Conservation (phyloP, 2,888 invertebrate genomes). For the Drosophila recens region DNA sequence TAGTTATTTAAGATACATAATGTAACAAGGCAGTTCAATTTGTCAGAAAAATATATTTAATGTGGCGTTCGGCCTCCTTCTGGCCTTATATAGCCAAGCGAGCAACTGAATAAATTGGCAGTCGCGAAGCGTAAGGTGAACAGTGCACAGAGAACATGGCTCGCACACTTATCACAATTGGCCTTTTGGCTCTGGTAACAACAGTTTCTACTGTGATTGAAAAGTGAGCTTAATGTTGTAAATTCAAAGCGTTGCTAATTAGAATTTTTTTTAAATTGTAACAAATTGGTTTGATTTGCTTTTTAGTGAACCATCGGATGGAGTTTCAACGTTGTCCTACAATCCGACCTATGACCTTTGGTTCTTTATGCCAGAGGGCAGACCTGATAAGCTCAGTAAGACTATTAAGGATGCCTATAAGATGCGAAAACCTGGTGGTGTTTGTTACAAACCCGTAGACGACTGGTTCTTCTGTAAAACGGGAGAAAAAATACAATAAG, state of each 20-base stretch:
- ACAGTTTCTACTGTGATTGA: not conserved
- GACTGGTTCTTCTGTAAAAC: conserved; percentile 54
- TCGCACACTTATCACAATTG: conserved; percentile 32
- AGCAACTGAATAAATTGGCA: conserved; percentile 22
- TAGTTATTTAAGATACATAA: not conserved
- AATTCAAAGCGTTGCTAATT: not conserved
- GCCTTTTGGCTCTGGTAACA: conserved; percentile 32
- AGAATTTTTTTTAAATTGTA: not conserved
- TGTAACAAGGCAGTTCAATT: conserved; percentile 6
- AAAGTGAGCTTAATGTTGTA: conserved; percentile 30
- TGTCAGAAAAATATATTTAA: conserved; percentile 4
- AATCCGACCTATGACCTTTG: conserved; percentile 73
- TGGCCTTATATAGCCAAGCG: conserved; percentile 31
- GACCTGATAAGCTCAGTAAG: conserved; percentile 30
- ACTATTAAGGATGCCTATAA: conserved; percentile 49
- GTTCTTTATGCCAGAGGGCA: conserved; percentile 64
- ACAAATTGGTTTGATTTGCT: not conserved
- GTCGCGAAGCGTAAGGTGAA: conserved; percentile 26
- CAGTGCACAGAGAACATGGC: conserved; percentile 33
- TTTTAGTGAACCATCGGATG: not conserved
- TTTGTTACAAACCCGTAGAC: conserved; percentile 39
- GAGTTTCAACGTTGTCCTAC: conserved; percentile 28
- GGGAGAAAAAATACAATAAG: conserved; percentile 8
- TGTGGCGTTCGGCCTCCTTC: conserved; percentile 3
- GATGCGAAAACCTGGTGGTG: conserved; percentile 44